Evolutionary conservation across 2,797 vertebrate species (phyloP).

Genomic region (Danio jaintianensis): DNA sequence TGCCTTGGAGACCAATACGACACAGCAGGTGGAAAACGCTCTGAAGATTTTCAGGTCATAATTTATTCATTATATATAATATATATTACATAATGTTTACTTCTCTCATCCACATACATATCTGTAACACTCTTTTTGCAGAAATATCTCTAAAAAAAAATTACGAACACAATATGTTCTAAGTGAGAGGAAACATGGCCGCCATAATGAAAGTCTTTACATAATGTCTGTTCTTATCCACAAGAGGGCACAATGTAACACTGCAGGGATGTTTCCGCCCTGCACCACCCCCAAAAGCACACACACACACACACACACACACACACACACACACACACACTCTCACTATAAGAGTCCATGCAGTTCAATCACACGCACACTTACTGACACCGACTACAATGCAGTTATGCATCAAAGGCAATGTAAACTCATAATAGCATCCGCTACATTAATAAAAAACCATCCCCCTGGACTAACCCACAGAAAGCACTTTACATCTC

Average conservation of each 20-base stretch:
- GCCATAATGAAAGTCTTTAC: constrained; percentile 3
- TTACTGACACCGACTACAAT: constrained; percentile 23
- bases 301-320: not conserved
- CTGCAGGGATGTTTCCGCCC: constrained; percentile 51
- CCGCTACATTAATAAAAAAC: constrained; percentile 30
- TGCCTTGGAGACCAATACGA: constrained; percentile 15
- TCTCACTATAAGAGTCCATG: not conserved
- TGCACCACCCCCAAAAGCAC: constrained; percentile 6
- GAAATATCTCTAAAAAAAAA: not conserved
- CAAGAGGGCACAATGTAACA: constrained; percentile 69
- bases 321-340: not conserved
- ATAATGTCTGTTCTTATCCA: constrained; percentile 55
- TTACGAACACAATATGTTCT: not conserved
- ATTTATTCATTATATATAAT: too few species aligned
- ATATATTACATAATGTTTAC: not conserved
- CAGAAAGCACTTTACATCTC: constrained; percentile 45
- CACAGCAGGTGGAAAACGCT: constrained; percentile 15
- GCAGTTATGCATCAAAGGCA: constrained; percentile 39
- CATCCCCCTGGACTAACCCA: constrained; percentile 16
- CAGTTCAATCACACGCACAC: constrained; percentile 16
- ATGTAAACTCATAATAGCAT: constrained; percentile 33
- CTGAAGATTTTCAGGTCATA: constrained; percentile 18
- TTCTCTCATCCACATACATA: not conserved
- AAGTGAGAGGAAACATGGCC: not conserved
- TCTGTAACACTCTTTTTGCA: not conserved